Base-by-base conservation (phyloP, 2,113 vertebrate genomes). In the Amblyopsis rosae region DNA sequence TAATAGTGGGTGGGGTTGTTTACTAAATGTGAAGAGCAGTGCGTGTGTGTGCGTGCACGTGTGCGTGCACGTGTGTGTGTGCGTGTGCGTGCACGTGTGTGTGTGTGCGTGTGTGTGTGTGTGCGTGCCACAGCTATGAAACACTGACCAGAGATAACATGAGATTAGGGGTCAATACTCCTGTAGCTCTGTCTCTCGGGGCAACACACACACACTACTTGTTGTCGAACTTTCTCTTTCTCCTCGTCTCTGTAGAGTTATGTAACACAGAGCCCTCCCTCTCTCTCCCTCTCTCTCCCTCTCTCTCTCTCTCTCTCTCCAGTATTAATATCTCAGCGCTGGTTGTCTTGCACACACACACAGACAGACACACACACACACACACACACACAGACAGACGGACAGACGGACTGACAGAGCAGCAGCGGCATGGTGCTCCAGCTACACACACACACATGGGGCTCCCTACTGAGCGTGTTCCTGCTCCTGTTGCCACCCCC, bases 251-350 rank as follows among this genome's bases (percentile, higher is more conserved):
- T 33, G 12, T 73, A 76, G 72, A 73, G 90, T 95, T 95, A 93
- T 92, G 92, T 93, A 96, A 95, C 80, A 32, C n/a, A 69, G 68
- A 85, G 69, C 87, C 75, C 90, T 86, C 69, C 70, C 86, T 85
- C 48, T 11, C 32, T 68, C 91, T 85, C 69, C 61, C 89, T 62
- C 78, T 67, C 16, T 5, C 58, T 33, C 77, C 80, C 92, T 91
- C 92, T 90, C 59, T 65, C 16, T 26, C 32, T 15, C 16, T 53
- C 4, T 6, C 53, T 56, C n/a, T 59, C 57, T 19, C 50, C 63
- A 71, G 49, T 60, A 74, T 45, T 9, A 32, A 59, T 59, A 59
- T 5, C 53, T 5, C 53, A n/a, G 53, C n/a, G 3, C 15, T 12
- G 51, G 51, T 6, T 4, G 53, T 19, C 8, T 32, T 1, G n/a